Conservation (phyloP, 2,888 invertebrate genomes). For the Piscicola geometra region DNA sequence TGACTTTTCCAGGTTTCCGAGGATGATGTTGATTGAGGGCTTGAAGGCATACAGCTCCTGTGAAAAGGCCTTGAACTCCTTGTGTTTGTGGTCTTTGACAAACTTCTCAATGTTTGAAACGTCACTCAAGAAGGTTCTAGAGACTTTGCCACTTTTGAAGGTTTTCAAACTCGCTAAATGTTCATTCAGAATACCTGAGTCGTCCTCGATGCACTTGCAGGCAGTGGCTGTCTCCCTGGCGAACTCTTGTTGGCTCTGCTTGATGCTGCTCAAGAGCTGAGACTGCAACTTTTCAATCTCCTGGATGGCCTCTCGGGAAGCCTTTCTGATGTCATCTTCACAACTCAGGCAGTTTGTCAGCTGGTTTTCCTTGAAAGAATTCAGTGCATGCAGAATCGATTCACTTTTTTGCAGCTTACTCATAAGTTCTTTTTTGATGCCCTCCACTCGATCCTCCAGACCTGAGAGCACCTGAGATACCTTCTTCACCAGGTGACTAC, state of each 20-base stretch:
- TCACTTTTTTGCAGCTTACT: not conserved
- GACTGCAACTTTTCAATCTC: slow-evolving; percentile 9
- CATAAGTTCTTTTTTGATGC: not conserved
- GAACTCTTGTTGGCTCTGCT: not conserved
- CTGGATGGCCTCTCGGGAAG: slow-evolving; percentile 10
- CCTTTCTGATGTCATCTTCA: slow-evolving; percentile 5
- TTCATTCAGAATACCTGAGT: not conserved
- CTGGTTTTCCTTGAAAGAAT: not conserved
- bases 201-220: not conserved
- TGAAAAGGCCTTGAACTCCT: not conserved
- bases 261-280: slow-evolving; percentile 2
- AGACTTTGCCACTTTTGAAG: not conserved
- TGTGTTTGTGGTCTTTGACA: not conserved
- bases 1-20: slow-evolving; percentile 1
- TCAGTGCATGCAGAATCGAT: not conserved
- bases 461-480: slow-evolving; percentile 2
- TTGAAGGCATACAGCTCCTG: not conserved
- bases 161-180: not conserved
- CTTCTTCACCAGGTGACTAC: slow-evolving; percentile 27
- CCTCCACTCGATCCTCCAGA: not conserved
- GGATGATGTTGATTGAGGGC: not conserved
- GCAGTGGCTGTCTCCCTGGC: not conserved
- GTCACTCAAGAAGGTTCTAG: not conserved
- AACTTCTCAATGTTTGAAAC: not conserved
- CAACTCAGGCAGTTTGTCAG: not conserved